Evolutionary conservation across 2,113 vertebrate species (phyloP).

Genomic region (Zingel zingel): DNA sequence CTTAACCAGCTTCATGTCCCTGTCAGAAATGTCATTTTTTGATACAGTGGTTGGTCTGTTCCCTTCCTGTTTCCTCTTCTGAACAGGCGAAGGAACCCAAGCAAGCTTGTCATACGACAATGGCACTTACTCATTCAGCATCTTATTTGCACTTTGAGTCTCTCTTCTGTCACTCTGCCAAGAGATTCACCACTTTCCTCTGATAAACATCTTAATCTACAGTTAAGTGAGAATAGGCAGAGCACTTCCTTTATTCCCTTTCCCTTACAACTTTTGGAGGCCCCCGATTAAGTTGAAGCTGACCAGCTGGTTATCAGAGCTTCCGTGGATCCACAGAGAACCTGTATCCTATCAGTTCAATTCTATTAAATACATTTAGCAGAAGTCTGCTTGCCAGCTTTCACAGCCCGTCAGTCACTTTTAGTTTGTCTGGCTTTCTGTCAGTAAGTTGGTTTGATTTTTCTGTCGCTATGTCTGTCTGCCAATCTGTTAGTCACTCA

Average conservation of each 20-base stretch:
- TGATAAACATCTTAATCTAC: conserved; percentile 60
- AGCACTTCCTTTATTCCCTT: conserved; percentile 34
- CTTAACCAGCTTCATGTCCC: conserved; percentile 36
- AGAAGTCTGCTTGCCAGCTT: conserved; percentile 28
- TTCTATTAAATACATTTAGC: conserved; percentile 56
- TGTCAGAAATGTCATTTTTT: conserved; percentile 51
- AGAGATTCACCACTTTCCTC: conserved; percentile 52
- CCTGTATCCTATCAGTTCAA: conserved; percentile 59
- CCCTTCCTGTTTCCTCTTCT: conserved; percentile 44
- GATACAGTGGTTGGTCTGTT: conserved; percentile 47
- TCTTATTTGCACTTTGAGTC: conserved; percentile 26
- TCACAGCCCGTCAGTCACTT: conserved; percentile 58
- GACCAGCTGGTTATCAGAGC: conserved; percentile 71
- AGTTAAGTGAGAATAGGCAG: conserved; percentile 44
- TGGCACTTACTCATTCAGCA: conserved; percentile 35
- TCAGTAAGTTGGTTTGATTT: conserved; percentile 59
- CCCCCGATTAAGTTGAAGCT: conserved; percentile 30
- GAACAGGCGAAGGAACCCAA: conserved; percentile 12
- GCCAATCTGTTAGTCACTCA: conserved; percentile 3
- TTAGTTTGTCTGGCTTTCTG: conserved; percentile 53
- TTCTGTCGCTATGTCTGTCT: conserved; percentile 34
- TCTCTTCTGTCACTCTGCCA: conserved; percentile 38
- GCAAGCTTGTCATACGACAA: conserved; percentile 47
- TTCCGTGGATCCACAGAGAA: conserved; percentile 31
- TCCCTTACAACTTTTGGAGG: conserved; percentile 18